Base-by-base conservation (phyloP, 2,888 invertebrate species). In the Acronicta aceris region DNA sequence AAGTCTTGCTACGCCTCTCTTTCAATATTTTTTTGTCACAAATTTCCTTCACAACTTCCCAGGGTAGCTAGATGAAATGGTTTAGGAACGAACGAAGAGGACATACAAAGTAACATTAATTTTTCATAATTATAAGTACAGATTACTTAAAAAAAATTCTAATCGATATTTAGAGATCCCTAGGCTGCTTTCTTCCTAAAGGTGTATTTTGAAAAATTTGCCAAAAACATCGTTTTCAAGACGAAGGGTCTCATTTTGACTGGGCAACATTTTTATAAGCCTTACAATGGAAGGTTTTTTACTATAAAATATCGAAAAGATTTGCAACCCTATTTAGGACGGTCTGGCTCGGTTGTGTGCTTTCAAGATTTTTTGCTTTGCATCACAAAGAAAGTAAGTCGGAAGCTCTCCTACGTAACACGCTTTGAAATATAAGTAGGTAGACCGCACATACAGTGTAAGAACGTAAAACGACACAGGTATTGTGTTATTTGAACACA, bases 361-460 rank as follows among this genome's bases (percentile, higher is more conserved):
- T 53, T 57, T 49, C 45, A 43, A 41, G 49, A 50, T 36, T 46
- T 52, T 56, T 68, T 64, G 53, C 64, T 71, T 57, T 48, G 40
- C 50, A 65, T 71, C 10, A 67, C 53, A 71, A 64, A 69, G 52
- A 33, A 57, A 50, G 65, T 30, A 36, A 54, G 16, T 38, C 52
- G 41, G 52, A 62, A 62, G 36, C 15, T 49, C 47, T 27, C 9
- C n/a, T 17, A 48, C 21, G 45, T 64, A 40, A 47, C 56, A 36
- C 42, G 52, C 46, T 27, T 33, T 47, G 50, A 47, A 57, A 49
- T 10, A 27, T 8, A 25, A 27, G n/a, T 33, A 33, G 33, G 12
- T 10, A 21, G 21, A 21, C 21, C 4, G 21, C 30, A 10, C 5
- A 36, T 13, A 13, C 4, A 36, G 13, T 36, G 13, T 38, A 17